Evolutionary conservation across 2,888 invertebrate genomes (phyloP), one percentile per base, ranked within the genome.

Genomic region (Euzophera pinguis): DNA sequence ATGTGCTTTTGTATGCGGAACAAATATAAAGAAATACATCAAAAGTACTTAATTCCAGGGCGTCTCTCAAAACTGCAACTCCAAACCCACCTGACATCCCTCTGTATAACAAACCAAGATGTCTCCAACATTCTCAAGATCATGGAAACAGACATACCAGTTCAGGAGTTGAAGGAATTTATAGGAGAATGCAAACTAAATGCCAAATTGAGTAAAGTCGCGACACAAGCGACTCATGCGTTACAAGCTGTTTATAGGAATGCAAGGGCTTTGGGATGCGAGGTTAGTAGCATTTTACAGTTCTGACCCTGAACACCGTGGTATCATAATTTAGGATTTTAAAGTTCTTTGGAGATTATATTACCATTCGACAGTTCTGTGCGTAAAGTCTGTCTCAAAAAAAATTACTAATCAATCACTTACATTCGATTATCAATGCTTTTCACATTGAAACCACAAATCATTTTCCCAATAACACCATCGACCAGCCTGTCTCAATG

Each of bases 181-280:
- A 90, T 96, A 1, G 81, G 81, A 9, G 91, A 92, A 1, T 91
- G 97, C 37, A 50, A 51, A 22, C 93, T 94, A 2, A 94, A 94
- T 34, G 93, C 94, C 1, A 94, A 94, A 67, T 93, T 94, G 51
- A 91, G 92, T 5, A 88, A 89, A 1, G 71, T 93, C 10, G 94
- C 95, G 0, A 93, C 93, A 52, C 92, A 93, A 56, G 96, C 95
- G 0, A 75, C 97, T 0, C 86, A 92, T 37, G 96, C 97, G 59
- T 81, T 98, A 54, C 95, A 96, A 66, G 89, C 91, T 0, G 93
- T 97, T 1, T 92, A 94, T 16, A 90, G 92, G 22, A 91, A 95
- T 70, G 93, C 95, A 0, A 92, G 93, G 66, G 91, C 92, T 32
- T 86, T 97, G 47, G 97, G 96, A 0, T 93, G 96, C 6, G 93